These are phyloP conservation scores for Drosophila navojoa DNA, from an alignment of 1,140 invertebrate genomes.

Conservation along the genomic window DNA sequence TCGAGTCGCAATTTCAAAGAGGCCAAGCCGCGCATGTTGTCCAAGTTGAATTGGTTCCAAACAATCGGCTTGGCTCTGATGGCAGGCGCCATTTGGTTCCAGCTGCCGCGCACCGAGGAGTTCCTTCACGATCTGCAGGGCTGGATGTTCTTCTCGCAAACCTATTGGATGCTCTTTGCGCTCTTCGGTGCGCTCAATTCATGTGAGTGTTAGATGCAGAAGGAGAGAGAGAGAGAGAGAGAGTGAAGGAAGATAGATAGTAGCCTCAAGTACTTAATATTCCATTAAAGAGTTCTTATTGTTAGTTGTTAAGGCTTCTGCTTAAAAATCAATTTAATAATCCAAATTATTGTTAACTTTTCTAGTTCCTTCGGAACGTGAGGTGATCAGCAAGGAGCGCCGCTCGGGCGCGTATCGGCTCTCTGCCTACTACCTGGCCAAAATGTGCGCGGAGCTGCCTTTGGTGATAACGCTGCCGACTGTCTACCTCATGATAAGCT, in stretches of 20 bases:
- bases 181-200: slow-evolving; percentile 92
- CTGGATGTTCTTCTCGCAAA: slow-evolving; percentile 94
- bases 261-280: too few relatives aligned
- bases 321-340: too few relatives aligned
- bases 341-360: too few relatives aligned
- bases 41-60: slow-evolving; percentile 92
- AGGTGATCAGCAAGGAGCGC: slow-evolving; percentile 93
- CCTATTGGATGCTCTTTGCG: slow-evolving; percentile 94
- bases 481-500: slow-evolving; percentile 91
- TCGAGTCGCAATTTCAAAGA: slow-evolving; percentile 92
- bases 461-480: slow-evolving; percentile 91
- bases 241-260: too few relatives aligned
- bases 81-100: slow-evolving; percentile 92
- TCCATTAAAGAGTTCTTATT: too few relatives aligned
- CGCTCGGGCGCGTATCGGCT: slow-evolving; percentile 92
- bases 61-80: slow-evolving; percentile 90
- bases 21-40: slow-evolving; percentile 90
- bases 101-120: slow-evolving; percentile 90
- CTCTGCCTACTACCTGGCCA: slow-evolving; percentile 93
- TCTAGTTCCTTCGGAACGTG: slow-evolving; percentile 91
- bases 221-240: too few relatives aligned
- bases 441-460: slow-evolving; percentile 93
- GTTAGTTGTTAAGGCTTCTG: too few relatives aligned
- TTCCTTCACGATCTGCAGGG: slow-evolving; percentile 92
- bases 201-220: slow-evolving; percentile 82